Evolutionary conservation across 2,888 invertebrate species (phyloP).

Genomic region (Penaeus monodon): DNA sequence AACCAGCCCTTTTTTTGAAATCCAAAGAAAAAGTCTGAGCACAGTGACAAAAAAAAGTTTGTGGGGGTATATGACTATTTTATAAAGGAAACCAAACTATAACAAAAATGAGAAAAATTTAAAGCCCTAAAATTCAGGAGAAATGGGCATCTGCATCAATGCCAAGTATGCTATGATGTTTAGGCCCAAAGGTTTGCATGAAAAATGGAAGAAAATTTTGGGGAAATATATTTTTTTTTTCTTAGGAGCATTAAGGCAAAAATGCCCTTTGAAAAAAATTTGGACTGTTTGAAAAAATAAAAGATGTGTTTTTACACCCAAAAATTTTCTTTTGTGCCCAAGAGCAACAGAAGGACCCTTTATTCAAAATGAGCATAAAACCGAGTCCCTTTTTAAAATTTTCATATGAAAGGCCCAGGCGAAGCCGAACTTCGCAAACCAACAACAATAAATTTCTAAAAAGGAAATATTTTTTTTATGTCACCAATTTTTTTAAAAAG

Average conservation of each 20-base stretch:
- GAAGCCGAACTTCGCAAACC: too few species aligned
- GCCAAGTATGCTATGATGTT: slow-evolving; percentile 19
- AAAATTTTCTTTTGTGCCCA: too few species aligned
- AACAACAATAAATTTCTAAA: too few species aligned
- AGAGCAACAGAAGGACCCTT: too few species aligned
- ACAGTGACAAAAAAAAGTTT: neutral
- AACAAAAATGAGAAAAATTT: neutral
- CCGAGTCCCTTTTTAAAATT: too few species aligned
- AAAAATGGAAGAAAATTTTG: slow-evolving; percentile 11
- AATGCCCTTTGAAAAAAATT: too few species aligned
- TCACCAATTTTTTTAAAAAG: slow-evolving; percentile 19
- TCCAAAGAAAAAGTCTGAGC: neutral
- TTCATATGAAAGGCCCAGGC: too few species aligned
- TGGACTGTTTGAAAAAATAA: too few species aligned
- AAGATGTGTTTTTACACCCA: too few species aligned
- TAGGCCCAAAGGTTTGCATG: neutral
- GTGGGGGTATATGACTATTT: slow-evolving; percentile 6
- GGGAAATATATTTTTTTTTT: slow-evolving; percentile 18
- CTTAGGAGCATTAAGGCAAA: too few species aligned
- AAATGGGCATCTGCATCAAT: neutral
- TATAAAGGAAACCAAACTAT: neutral
- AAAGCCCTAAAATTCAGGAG: neutral
- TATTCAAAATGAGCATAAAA: too few species aligned
- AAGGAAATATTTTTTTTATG: too few species aligned
- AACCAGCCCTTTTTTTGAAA: neutral